A percentile compares a stretch with the other conserved stretches of the same genome.
Conservation (phyloP, 2,888 invertebrate species). For the Drosophila birchii region DNA sequence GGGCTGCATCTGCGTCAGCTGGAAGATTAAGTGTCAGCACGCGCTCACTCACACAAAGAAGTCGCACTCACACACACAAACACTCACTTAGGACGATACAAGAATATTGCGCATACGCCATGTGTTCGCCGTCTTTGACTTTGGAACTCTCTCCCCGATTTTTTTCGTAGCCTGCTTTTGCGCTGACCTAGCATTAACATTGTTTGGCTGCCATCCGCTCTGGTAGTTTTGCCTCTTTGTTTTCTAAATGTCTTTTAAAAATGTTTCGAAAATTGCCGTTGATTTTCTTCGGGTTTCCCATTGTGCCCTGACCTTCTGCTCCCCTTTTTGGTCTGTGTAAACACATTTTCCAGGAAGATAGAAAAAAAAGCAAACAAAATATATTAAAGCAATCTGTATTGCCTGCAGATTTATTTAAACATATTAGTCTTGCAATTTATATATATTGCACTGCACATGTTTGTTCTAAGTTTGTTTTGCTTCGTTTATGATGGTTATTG, state of each 20-base stretch:
- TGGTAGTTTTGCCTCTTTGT: conserved; percentile 41
- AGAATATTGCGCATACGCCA: conserved; percentile 73
- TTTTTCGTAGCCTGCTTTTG: conserved; percentile 38
- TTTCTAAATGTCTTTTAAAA: conserved; percentile 79
- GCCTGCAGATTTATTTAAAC: conserved; percentile 68
- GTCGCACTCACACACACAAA: not conserved
- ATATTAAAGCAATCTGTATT: conserved; percentile 78
- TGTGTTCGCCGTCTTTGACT: conserved; percentile 49
- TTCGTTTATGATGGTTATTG: conserved; percentile 18
- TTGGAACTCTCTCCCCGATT: conserved; percentile 9
- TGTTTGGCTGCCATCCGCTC: conserved; percentile 41
- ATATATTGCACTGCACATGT: conserved; percentile 27
- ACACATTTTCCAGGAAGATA: conserved; percentile 52
- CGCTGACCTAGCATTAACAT: conserved; percentile 70
- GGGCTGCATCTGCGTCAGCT: conserved; percentile 74
- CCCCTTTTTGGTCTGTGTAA: conserved; percentile 55
- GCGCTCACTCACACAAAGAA: conserved; percentile 40
- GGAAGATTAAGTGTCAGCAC: conserved; percentile 75
- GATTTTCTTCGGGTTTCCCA: conserved; percentile 43
- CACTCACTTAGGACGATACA: conserved; percentile 34
- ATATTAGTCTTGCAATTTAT: conserved; percentile 73
- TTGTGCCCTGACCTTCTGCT: conserved; percentile 4
- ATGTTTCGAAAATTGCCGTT: conserved; percentile 69
- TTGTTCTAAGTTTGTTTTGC: conserved; percentile 18
- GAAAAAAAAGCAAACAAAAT: conserved; percentile 45